phyloP scores from a whole-genome alignment of 2,888 invertebrate genomes.

The Leucoma salicis region DNA sequence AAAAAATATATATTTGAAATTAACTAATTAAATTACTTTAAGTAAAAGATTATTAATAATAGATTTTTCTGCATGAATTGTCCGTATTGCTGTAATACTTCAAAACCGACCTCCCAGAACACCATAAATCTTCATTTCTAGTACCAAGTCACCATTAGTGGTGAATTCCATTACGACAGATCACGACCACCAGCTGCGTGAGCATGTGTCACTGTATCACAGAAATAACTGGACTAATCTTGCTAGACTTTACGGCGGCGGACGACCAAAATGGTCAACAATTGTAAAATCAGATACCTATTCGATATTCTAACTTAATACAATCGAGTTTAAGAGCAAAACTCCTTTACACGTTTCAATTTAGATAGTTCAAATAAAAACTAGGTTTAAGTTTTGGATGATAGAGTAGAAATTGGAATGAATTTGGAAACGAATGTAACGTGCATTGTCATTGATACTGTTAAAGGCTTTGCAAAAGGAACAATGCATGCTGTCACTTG shows the following conservation, averaged over 20 bases:
- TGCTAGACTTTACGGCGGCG: conserved; percentile 53
- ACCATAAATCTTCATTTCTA: conserved; percentile 36
- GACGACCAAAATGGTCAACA: conserved; percentile 46
- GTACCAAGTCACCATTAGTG: conserved; percentile 42
- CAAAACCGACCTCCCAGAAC: conserved; percentile 29
- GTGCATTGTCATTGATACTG: conserved; percentile 35
- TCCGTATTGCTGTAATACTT: too few species aligned
- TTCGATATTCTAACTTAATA: conserved; percentile 20
- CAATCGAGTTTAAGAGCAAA: conserved; percentile 14
- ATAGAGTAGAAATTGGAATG: conserved; percentile 15
- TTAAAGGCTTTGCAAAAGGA: conserved; percentile 33
- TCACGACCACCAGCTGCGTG: conserved; percentile 56
- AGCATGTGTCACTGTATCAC: conserved; percentile 51
- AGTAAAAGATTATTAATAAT: too few species aligned
- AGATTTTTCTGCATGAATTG: too few species aligned
- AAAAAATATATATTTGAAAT: too few species aligned
- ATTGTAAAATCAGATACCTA: conserved; percentile 19
- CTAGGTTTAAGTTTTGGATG: conserved; percentile 5
- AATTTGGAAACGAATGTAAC: conserved; percentile 11
- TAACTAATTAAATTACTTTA: too few species aligned
- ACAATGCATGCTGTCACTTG: conserved; percentile 27
- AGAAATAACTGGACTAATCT: conserved; percentile 51
- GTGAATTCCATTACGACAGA: conserved; percentile 50
- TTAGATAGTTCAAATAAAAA: conserved; percentile 10
- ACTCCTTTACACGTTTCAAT: conserved; percentile 12